Evolutionary conservation across 2,113 vertebrate species (phyloP).

Genomic region (Cepphus grylle): DNA sequence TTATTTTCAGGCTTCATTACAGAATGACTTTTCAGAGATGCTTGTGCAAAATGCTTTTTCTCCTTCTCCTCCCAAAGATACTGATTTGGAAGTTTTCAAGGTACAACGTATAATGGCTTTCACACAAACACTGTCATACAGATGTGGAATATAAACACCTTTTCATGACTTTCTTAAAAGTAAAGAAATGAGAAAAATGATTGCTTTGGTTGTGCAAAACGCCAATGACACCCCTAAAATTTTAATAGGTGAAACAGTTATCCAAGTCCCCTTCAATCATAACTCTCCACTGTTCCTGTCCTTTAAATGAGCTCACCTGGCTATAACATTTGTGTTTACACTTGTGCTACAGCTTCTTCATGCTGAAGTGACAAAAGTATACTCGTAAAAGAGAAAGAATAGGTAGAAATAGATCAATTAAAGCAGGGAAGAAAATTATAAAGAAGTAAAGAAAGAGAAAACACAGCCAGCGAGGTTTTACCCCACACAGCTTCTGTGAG

Average conservation of each 20-base stretch:
- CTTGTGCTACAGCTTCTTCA: not conserved
- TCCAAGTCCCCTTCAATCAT: not conserved
- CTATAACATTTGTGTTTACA: not conserved
- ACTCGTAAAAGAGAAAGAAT: not conserved
- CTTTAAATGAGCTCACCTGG: not conserved
- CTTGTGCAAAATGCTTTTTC: not conserved
- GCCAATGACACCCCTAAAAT: not conserved
- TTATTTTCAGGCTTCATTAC: not conserved
- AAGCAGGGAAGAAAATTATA: not conserved
- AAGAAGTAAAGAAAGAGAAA: not conserved
- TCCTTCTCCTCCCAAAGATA: not conserved
- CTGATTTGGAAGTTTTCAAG: not conserved
- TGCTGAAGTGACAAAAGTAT: not conserved
- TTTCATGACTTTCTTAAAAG: not conserved
- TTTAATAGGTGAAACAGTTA: not conserved
- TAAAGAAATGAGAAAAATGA: not conserved
- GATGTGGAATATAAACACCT: not conserved
- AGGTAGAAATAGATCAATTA: not conserved
- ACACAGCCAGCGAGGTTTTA: not conserved
- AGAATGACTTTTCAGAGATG: not conserved
- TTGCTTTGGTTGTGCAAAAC: not conserved
- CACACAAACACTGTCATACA: not conserved
- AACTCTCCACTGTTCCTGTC: not conserved
- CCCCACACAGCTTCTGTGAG: not conserved
- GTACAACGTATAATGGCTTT: not conserved